Evolutionary conservation across 2,888 invertebrate species (phyloP).

Genomic region (Elaeidobius kamerunicus): DNA sequence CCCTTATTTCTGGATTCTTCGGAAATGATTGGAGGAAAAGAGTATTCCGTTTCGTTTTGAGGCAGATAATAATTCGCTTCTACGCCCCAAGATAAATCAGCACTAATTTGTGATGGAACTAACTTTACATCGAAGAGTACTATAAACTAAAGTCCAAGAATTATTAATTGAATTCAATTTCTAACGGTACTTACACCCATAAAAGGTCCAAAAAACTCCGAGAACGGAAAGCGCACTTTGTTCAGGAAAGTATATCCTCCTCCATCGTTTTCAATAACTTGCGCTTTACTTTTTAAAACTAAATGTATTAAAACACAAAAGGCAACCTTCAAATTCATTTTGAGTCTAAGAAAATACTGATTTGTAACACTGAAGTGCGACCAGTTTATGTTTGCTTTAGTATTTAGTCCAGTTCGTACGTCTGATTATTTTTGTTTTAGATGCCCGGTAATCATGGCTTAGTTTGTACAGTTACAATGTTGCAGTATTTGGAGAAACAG

Average conservation of each 20-base stretch:
- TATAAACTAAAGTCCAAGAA: slow-evolving; percentile 21
- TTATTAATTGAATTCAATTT: background rate
- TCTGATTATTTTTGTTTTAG: too few species aligned
- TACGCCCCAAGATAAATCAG: slow-evolving; percentile 28
- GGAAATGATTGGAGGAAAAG: slow-evolving; percentile 26
- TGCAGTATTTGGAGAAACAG: too few species aligned
- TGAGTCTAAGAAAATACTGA: too few species aligned
- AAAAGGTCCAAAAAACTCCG: slow-evolving; percentile 24
- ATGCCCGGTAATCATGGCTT: too few species aligned
- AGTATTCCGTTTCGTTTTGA: slow-evolving; percentile 30
- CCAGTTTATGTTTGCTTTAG: too few species aligned
- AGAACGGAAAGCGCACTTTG: slow-evolving; percentile 28
- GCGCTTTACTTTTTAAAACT: background rate
- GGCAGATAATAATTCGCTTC: slow-evolving; percentile 29
- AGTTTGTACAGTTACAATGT: too few species aligned
- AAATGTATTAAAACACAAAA: slow-evolving; percentile 6
- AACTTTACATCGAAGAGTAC: slow-evolving; percentile 27
- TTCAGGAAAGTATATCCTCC: slow-evolving; percentile 23
- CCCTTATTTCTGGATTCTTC: slow-evolving; percentile 19
- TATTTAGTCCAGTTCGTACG: too few species aligned
- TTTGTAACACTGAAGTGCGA: too few species aligned
- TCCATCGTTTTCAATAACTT: slow-evolving; percentile 13
- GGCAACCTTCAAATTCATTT: slow-evolving; percentile 6
- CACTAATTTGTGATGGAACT: slow-evolving; percentile 23
- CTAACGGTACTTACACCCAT: slow-evolving; percentile 26